Base-by-base conservation (phyloP, 37 sponge, comb jelly and placozoan genomes). In the Cliona cf. orientalis region DNA sequence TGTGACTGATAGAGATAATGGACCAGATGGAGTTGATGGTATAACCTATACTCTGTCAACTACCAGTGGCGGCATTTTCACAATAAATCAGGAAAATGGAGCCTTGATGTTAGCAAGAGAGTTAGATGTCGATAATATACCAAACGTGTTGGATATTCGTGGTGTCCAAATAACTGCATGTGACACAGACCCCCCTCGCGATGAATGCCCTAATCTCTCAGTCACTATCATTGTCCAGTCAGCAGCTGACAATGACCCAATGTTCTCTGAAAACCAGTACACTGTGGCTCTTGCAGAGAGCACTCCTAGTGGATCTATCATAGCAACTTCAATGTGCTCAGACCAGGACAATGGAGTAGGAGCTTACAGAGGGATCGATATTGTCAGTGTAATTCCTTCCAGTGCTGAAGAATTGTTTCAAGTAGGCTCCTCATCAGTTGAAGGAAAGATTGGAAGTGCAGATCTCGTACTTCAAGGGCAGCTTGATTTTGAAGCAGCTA, bases 11-110 rank as follows among this genome's bases (percentile, higher is more conserved):
- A 55, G 57, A 35, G 74, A 73, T 25, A 22, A 35, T 25, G 74
- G 74, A 43, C 74, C 74, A 28, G 46, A 73, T 53, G 74, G 74
- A 46, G 17, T 26, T n/a, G n/a, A n/a, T n/a, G n/a, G n/a, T n/a
- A n/a, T n/a, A n/a, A n/a, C n/a, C n/a, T n/a, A n/a, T n/a, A n/a
- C n/a, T n/a, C n/a, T n/a, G n/a, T n/a, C n/a, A n/a, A n/a, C n/a
- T n/a, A n/a, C n/a, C n/a, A n/a, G n/a, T n/a, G n/a, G n/a, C n/a
- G n/a, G n/a, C n/a, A n/a, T n/a, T n/a, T n/a, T n/a, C n/a, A n/a
- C n/a, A n/a, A n/a, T n/a, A n/a, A n/a, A n/a, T n/a, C n/a, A n/a
- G n/a, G n/a, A n/a, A n/a, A 66, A 23, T 31, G 66, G 66, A 34
- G 2, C 66, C 17, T 36, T 66, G 7, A 29, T 33, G 3, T 33